phyloP scores from a whole-genome alignment of 23 tunicate genomes.

The Trididemnum nubilum region DNA sequence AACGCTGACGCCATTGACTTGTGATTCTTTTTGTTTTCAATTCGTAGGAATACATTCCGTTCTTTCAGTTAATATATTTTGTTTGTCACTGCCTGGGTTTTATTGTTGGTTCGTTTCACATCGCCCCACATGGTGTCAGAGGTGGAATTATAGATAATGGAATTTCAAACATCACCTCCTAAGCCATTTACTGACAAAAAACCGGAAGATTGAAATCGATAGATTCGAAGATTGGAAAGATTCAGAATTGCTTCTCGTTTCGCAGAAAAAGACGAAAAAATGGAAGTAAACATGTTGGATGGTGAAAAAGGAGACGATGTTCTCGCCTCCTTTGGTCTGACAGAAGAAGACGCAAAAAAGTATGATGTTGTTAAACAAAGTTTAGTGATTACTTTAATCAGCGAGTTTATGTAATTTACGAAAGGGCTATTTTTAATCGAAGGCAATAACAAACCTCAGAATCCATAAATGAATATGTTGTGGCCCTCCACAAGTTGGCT shows the following conservation, averaged over 20 bases:
- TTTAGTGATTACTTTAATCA: slow-evolving; percentile 2
- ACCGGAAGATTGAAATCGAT: slow-evolving; percentile 10
- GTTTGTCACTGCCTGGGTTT: no score
- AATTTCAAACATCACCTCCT: not conserved
- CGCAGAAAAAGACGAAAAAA: not conserved
- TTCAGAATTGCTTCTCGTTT: not conserved
- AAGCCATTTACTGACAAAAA: not conserved
- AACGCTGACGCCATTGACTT: no score
- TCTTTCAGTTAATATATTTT: no score
- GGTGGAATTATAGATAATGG: not conserved
- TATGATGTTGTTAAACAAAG: not conserved
- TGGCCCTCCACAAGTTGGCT: not conserved
- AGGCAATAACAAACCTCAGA: not conserved
- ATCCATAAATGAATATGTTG: not conserved
- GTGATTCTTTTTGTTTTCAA: no score
- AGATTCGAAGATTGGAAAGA: not conserved
- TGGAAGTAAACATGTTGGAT: not conserved
- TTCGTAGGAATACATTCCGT: no score
- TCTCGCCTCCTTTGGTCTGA: slow-evolving; percentile 2
- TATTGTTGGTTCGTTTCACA: no score
- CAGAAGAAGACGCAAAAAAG: not conserved
- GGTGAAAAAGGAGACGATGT: slow-evolving; percentile 20
- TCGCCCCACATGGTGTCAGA: no score
- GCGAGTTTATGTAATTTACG: slow-evolving; percentile 5
- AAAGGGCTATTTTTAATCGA: not conserved